phyloP scores from a whole-genome alignment of 1,140 invertebrate genomes.

The Drosophila ananassae region DNA sequence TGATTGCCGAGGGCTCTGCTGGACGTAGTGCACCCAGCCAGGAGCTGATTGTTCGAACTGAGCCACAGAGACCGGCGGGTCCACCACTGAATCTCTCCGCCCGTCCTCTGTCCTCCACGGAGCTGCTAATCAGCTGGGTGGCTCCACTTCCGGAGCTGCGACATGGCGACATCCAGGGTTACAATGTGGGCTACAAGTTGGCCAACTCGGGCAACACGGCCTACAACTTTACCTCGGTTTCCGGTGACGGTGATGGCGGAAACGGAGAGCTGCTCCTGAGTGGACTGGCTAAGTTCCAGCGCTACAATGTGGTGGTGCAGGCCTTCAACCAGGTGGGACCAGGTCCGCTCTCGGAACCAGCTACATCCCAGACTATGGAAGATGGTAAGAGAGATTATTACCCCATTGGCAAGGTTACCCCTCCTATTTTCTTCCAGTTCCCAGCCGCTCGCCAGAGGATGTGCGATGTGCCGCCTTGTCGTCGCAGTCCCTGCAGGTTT shows the following conservation, averaged over 20 bases:
- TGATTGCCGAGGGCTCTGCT: conserved; percentile 91
- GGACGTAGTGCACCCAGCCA: conserved; percentile 89
- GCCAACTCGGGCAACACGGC: conserved; percentile 79
- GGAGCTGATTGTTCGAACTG: conserved; percentile 88
- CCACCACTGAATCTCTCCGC: conserved; percentile 89
- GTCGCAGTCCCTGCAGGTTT: conserved; percentile 91
- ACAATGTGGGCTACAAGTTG: conserved; percentile 86
- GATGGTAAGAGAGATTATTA: conserved; percentile 86
- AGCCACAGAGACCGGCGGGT: conserved; percentile 91
- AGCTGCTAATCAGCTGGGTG: conserved; percentile 91
- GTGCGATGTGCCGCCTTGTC: conserved; percentile 89
- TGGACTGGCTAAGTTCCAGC: conserved; percentile 90
- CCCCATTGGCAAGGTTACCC: neutral
- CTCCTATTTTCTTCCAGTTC: conserved; percentile 85
- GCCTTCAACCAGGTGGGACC: conserved; percentile 94
- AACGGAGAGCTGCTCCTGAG: conserved; percentile 87
- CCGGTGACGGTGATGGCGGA: conserved; percentile 89
- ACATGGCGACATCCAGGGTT: conserved; percentile 90
- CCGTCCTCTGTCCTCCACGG: conserved; percentile 89
- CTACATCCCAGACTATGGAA: conserved; percentile 91
- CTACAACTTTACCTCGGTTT: conserved; percentile 89
- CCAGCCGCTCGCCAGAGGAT: conserved; percentile 89
- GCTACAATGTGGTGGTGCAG: conserved; percentile 92
- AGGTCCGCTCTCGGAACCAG: conserved; percentile 91
- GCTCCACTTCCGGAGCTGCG: conserved; percentile 88